Percentiles rank a stretch among this genome's conserved stretches.
phyloP scores from a whole-genome alignment of 2,797 vertebrate species.

The Eulemur rubriventer region DNA sequence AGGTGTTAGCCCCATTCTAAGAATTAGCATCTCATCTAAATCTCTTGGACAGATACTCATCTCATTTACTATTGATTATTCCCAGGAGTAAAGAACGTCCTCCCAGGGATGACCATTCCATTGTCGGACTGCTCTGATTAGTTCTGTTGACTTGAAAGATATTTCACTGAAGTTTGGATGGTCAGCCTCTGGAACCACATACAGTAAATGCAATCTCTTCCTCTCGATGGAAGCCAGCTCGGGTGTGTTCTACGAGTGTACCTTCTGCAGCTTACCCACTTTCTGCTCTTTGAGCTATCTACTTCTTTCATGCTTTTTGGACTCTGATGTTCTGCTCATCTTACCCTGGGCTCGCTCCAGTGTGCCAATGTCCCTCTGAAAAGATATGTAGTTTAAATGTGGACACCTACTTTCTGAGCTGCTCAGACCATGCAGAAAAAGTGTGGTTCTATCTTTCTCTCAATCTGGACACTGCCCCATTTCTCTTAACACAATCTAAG shows the following conservation, averaged over 20 bases:
- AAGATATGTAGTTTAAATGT: neutral
- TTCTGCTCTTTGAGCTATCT: neutral
- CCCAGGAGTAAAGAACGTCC: neutral
- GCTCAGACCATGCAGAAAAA: neutral
- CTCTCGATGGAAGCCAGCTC: neutral
- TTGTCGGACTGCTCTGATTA: neutral
- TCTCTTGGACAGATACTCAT: neutral
- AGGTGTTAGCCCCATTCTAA: neutral
- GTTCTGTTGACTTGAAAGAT: neutral
- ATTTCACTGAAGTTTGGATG: neutral
- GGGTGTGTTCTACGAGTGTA: rapidly evolving
- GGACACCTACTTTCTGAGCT: neutral
- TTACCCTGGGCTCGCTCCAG: neutral
- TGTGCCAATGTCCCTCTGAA: neutral
- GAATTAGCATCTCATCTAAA: neutral
- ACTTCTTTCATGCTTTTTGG: neutral
- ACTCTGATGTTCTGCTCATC: neutral
- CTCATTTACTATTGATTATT: neutral
- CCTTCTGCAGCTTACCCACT: neutral
- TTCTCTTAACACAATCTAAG: neutral
- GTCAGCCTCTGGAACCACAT: neutral
- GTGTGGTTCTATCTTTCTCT: neutral
- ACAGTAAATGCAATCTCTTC: neutral
- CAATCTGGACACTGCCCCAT: neutral
- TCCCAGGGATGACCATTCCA: neutral